phyloP scores from a whole-genome alignment of 2,888 invertebrate species.

The Eustalomyia histrio region DNA sequence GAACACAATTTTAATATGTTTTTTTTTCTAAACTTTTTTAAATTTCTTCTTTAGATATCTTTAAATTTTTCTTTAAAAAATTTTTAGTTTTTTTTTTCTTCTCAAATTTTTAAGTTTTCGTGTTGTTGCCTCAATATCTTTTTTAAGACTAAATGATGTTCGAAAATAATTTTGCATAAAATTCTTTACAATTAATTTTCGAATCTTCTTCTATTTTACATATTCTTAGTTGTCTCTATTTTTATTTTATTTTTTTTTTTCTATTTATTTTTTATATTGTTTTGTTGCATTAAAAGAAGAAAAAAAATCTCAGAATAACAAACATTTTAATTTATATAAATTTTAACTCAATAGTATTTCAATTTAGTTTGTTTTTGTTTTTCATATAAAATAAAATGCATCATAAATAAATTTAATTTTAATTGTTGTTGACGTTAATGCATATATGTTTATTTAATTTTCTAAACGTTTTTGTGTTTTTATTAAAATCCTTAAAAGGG shows the following conservation, averaged over 20 bases:
- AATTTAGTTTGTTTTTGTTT: constrained; percentile 44
- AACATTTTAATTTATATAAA: constrained; percentile 46
- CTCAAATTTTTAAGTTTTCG: constrained; percentile 35
- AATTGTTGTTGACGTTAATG: constrained; percentile 62
- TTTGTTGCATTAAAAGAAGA: constrained; percentile 18
- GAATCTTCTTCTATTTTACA: constrained; percentile 52
- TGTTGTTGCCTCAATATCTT: constrained; percentile 49
- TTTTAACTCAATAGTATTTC: constrained; percentile 56
- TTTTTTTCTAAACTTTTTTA: background rate
- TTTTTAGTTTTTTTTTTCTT: constrained; percentile 1
- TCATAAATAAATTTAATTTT: constrained; percentile 45
- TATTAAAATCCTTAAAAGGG: constrained; percentile 36
- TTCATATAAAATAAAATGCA: constrained; percentile 21
- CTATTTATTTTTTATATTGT: constrained; percentile 31
- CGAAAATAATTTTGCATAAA: constrained; percentile 56
- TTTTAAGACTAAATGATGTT: constrained; percentile 60
- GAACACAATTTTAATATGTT: background rate
- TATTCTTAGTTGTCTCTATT: constrained; percentile 42
- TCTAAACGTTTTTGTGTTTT: constrained; percentile 15
- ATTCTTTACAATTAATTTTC: constrained; percentile 62
- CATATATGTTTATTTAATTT: constrained; percentile 26
- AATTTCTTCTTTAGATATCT: constrained; percentile 1
- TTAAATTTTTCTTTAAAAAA: background rate
- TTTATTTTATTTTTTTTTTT: constrained; percentile 12
- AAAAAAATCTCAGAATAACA: constrained; percentile 41